These are phyloP conservation scores for Microctonus aethiopoides DNA, from an alignment of 2,888 invertebrate species.

Conservation along the genomic window DNA sequence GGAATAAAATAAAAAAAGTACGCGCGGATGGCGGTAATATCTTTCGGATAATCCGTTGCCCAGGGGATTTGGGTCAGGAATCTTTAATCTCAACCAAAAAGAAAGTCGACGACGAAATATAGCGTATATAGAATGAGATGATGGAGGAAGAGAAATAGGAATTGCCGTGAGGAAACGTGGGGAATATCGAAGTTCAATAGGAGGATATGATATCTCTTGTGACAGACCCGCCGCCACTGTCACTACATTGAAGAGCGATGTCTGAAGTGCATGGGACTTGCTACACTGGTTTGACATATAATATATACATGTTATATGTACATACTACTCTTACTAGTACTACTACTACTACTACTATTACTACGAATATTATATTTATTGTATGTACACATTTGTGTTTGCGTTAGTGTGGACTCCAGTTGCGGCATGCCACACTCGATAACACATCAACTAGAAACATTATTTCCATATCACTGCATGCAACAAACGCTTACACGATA, in stretches of 20 bases:
- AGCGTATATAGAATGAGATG: background rate
- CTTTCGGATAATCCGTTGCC: constrained; percentile 55
- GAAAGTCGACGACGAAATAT: constrained; percentile 33
- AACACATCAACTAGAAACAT: constrained; percentile 19
- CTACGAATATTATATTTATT: background rate
- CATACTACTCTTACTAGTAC: too few relatives aligned
- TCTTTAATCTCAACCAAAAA: constrained; percentile 52
- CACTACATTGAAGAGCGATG: background rate
- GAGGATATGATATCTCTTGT: constrained; percentile 17
- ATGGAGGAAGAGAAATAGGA: constrained; percentile 16
- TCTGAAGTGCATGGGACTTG: constrained; percentile 6
- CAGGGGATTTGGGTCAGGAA: constrained; percentile 53
- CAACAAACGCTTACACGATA: background rate
- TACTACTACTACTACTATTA: too few relatives aligned
- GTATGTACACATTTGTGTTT: background rate
- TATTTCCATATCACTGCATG: constrained; percentile 25
- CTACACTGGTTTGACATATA: constrained; percentile 4
- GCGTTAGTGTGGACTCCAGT: background rate
- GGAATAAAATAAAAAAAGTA: constrained; percentile 34
- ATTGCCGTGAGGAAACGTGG: constrained; percentile 4
- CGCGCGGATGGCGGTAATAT: constrained; percentile 53
- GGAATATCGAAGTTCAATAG: constrained; percentile 8
- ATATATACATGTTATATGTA: background rate
- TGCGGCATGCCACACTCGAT: constrained; percentile 2
- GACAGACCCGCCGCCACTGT: background rate